Conservation (phyloP, 2,888 invertebrate species). For the Camponotus fellah region DNA sequence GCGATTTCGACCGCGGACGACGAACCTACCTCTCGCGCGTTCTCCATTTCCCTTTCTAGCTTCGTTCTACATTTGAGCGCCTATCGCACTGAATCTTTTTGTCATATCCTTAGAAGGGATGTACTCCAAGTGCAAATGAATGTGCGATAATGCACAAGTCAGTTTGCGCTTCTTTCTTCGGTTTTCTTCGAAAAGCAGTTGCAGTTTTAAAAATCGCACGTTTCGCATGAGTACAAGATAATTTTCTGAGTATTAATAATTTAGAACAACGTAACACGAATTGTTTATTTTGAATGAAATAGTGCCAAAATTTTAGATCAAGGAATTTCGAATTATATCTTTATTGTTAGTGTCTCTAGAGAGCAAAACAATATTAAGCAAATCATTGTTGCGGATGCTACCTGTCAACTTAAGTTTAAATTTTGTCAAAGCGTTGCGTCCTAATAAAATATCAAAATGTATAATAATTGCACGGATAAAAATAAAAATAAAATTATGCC, state of each 20-base stretch:
- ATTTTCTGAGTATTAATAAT: constrained; percentile 55
- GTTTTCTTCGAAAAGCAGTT: not conserved
- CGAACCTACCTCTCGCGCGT: constrained; percentile 11
- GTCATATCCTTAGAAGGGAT: constrained; percentile 73
- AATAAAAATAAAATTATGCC: not conserved
- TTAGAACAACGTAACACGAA: constrained; percentile 14
- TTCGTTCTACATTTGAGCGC: constrained; percentile 64
- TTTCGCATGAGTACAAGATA: not conserved
- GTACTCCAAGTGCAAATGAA: constrained; percentile 59
- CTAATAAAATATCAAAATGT: not conserved
- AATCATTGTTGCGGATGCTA: not conserved
- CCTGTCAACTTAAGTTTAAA: not conserved
- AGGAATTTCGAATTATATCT: constrained; percentile 26
- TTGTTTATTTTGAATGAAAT: constrained; percentile 30
- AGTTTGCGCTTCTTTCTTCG: constrained; percentile 50
- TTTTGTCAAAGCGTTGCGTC: not conserved
- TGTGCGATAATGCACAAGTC: constrained; percentile 68
- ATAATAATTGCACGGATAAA: not conserved
- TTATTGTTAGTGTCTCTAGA: not conserved
- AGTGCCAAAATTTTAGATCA: constrained; percentile 5
- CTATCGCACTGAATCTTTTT: constrained; percentile 71
- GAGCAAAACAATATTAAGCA: not conserved
- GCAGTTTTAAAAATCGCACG: not conserved
- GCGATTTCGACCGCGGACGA: constrained; percentile 25
- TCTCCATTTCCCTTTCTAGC: not conserved